phyloP scores from a whole-genome alignment of 2,797 vertebrate species.

The Setipinna tenuifilis region DNA sequence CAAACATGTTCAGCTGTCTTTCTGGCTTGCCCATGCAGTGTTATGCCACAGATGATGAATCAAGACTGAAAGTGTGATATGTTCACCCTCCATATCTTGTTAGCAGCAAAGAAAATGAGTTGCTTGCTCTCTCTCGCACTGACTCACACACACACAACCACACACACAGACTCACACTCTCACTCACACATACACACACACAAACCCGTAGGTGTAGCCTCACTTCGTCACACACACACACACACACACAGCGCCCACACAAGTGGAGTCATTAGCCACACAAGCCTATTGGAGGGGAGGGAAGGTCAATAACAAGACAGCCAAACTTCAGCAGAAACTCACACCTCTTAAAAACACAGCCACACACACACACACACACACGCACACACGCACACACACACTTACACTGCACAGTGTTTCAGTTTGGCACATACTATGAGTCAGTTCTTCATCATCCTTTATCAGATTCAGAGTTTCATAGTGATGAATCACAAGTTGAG shows the following conservation, averaged over 20 bases:
- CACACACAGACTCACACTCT: background rate
- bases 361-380: background rate
- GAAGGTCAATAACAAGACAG: background rate
- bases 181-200: background rate
- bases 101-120: slow-evolving; percentile 13
- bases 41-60: background rate
- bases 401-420: background rate
- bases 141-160: background rate
- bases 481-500: too few relatives aligned
- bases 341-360: background rate
- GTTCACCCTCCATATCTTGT: background rate
- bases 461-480: background rate
- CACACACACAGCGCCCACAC: background rate
- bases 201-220: background rate
- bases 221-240: background rate
- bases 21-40: background rate
- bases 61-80: background rate
- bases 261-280: background rate
- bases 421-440: background rate
- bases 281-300: background rate
- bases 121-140: background rate
- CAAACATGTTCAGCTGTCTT: background rate
- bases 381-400: background rate
- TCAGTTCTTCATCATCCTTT: background rate
- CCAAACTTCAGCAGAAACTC: background rate